These are phyloP conservation scores for Diorhabda elongata DNA, from an alignment of 1,140 invertebrate genomes.

Conservation along the genomic window DNA sequence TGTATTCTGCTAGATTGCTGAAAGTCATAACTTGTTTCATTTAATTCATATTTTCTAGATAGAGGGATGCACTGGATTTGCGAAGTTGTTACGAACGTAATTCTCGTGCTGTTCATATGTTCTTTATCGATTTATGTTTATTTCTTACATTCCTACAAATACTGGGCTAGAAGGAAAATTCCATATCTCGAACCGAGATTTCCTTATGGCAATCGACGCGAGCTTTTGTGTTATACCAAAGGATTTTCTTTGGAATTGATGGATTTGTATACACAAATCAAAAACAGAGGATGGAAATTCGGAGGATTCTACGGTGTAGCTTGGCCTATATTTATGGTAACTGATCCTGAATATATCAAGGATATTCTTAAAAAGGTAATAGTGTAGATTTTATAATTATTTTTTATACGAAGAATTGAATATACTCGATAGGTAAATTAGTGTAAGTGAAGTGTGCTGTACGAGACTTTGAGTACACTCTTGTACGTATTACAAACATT, in stretches of 20 bases:
- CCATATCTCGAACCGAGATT: neutral
- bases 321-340: neutral
- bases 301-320: neutral
- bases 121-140: neutral
- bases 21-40: too few relatives aligned
- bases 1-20: too few relatives aligned
- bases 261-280: neutral
- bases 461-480: too few relatives aligned
- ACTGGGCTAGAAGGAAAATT: neutral
- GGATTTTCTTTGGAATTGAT: neutral
- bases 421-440: too few relatives aligned
- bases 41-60: too few relatives aligned
- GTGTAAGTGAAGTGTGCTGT: too few relatives aligned
- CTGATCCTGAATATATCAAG: neutral
- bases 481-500: too few relatives aligned
- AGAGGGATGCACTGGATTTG: too few relatives aligned
- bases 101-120: too few relatives aligned
- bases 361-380: neutral
- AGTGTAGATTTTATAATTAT: neutral
- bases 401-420: neutral
- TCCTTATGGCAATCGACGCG: neutral
- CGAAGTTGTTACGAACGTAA: too few relatives aligned
- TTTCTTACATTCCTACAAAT: neutral
- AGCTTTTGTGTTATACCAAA: constrained; percentile 1
- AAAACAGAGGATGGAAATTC: neutral